Conservation (phyloP, 2,113 vertebrate species). For the Setophaga coronata region DNA sequence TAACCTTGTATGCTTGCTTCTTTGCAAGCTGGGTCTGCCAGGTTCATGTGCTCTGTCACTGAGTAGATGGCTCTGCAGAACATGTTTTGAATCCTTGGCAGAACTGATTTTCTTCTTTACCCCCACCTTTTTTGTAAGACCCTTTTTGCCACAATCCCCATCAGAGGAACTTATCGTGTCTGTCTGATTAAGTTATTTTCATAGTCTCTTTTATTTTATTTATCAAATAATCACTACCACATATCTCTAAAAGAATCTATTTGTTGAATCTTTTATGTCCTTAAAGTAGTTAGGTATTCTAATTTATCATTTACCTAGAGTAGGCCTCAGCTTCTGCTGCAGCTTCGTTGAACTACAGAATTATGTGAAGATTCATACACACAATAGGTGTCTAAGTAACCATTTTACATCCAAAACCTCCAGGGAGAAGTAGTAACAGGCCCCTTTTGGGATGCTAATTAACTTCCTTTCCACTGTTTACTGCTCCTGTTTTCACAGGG, state of each 20-base stretch:
- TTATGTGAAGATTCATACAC: conserved; percentile 10
- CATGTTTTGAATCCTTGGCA: background rate
- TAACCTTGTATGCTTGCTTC: background rate
- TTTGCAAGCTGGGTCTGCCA: background rate
- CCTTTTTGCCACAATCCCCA: background rate
- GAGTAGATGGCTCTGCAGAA: background rate
- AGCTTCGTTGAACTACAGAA: background rate
- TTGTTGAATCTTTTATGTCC: background rate
- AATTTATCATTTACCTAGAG: background rate
- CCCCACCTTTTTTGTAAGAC: background rate
- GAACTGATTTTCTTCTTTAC: background rate
- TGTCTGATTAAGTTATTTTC: background rate
- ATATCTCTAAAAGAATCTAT: background rate
- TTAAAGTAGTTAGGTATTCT: background rate
- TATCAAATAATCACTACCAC: background rate
- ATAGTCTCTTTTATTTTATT: background rate
- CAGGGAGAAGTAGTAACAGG: conserved; percentile 15
- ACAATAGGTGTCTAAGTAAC: conserved; percentile 55
- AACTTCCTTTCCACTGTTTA: conserved; percentile 60
- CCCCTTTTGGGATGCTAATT: conserved; percentile 63
- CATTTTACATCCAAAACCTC: conserved; percentile 28
- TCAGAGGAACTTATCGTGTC: background rate
- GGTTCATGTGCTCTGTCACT: background rate
- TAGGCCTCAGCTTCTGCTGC: background rate
- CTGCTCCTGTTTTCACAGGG: conserved; percentile 26